Base-by-base conservation (phyloP, 2,113 vertebrate species). In the Charina bottae region DNA sequence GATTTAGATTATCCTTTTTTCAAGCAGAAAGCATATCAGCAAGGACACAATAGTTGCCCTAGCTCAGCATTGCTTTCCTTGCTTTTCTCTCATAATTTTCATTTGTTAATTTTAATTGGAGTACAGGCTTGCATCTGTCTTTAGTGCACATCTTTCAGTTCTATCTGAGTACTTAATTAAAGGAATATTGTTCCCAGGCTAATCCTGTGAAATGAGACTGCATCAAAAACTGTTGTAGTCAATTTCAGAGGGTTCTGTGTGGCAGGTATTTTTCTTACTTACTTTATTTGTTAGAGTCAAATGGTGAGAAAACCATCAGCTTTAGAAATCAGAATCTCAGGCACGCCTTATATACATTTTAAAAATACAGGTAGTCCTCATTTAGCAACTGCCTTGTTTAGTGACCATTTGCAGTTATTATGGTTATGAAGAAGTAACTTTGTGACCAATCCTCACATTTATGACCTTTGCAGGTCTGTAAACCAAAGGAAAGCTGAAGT, bases 131-230 rank as follows among this genome's bases (percentile, higher is more conserved):
- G 10, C 60, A 90, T 89, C 94, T 92, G 2, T 90, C 68, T 95
- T 72, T 83, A 93, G 83, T 91, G 49, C 93, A 93, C 1, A 95
- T 72, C 88, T 87, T 33, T 10, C 28, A 89, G 1, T 92, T 33
- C 11, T 23, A 72, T 78, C 1, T 9, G 88, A 94, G 96, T 90
- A 0, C 0, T 56, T 89, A 93, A 90, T 90, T 93, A 94, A 92
- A 54, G 23, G 93, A 93, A 91, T 89, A 91, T n/a, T 85, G 4
- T 68, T 93, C 94, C 90, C 46, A 83, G 78, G 33, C 83, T 92
- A 93, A 93, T 94, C 6, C 78, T 21, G 42, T 86, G 2, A 96
- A 62, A 54, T 1, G 2, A 87, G 68, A 92, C 93, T 49, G 49
- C 33, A 86, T 60, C 33, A 83, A 89, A 0, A 54, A n/a, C 8